Conservation (phyloP, 2,113 vertebrate genomes). For the Tangachromis dhanisi region DNA sequence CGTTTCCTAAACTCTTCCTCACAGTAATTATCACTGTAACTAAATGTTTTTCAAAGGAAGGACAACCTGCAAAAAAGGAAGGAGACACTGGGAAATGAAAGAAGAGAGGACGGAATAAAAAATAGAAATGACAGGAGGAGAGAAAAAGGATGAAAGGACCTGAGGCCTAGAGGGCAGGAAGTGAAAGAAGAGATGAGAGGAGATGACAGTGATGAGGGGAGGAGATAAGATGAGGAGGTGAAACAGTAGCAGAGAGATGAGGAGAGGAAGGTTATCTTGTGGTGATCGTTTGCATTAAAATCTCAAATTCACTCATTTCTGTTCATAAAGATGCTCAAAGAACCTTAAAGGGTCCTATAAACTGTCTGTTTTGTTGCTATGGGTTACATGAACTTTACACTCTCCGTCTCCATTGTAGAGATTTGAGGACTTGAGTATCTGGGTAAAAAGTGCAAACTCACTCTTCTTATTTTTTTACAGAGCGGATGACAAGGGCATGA, state of each 20-base stretch:
- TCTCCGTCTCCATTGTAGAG: neutral
- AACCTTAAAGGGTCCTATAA: neutral
- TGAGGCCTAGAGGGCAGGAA: neutral
- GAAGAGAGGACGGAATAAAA: neutral
- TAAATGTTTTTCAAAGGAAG: neutral
- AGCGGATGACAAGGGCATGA: neutral
- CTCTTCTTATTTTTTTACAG: neutral
- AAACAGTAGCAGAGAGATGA: neutral
- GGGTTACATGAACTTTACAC: neutral
- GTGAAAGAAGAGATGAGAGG: neutral
- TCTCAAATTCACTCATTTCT: neutral
- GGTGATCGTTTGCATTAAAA: neutral
- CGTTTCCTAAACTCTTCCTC: neutral
- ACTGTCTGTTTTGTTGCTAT: neutral
- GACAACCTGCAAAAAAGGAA: neutral
- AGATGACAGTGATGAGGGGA: neutral
- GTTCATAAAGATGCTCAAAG: neutral
- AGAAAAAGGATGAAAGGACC: neutral
- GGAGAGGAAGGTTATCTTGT: neutral
- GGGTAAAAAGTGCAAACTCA: neutral
- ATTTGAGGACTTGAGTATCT: neutral
- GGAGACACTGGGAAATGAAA: neutral
- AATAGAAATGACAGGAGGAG: neutral
- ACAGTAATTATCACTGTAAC: neutral
- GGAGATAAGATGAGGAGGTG: neutral